Percentiles rank a stretch among this genome's conserved stretches.
phyloP scores from a whole-genome alignment of 2,113 vertebrate genomes.

The Stigmatopora nigra region DNA sequence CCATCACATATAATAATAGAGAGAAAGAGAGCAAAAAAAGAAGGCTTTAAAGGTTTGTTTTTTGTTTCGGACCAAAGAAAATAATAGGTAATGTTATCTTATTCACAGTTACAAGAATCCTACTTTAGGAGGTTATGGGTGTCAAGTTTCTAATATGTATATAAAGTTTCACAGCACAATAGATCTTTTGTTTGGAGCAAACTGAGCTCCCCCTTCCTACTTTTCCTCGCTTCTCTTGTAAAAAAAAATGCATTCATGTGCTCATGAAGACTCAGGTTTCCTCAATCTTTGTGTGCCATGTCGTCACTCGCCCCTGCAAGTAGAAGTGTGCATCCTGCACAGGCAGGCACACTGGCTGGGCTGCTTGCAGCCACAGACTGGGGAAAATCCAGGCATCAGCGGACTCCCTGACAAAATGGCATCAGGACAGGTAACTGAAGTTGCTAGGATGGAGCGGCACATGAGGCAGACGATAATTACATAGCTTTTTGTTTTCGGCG shows the following conservation, averaged over 20 bases:
- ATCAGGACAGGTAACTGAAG: slow-evolving; percentile 75
- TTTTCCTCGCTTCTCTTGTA: slow-evolving; percentile 68
- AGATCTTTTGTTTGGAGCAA: slow-evolving; percentile 73
- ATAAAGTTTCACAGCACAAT: slow-evolving; percentile 80
- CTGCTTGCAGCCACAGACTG: slow-evolving; percentile 73
- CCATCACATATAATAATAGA: slow-evolving; percentile 63
- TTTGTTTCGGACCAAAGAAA: slow-evolving; percentile 60
- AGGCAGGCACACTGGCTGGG: slow-evolving; percentile 66
- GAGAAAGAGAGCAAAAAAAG: slow-evolving; percentile 33
- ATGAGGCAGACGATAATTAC: slow-evolving; percentile 76
- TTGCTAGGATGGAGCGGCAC: slow-evolving; percentile 54
- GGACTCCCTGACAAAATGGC: slow-evolving; percentile 67
- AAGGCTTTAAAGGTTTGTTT: slow-evolving; percentile 63
- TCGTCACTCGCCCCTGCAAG: slow-evolving; percentile 71
- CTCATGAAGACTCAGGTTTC: slow-evolving; percentile 73
- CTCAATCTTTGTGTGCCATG: slow-evolving; percentile 77
- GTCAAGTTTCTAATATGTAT: slow-evolving; percentile 81
- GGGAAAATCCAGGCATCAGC: slow-evolving; percentile 70
- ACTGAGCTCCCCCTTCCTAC: slow-evolving; percentile 69
- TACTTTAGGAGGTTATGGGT: slow-evolving; percentile 66
- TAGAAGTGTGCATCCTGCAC: slow-evolving; percentile 72
- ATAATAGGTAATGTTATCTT: slow-evolving; percentile 77
- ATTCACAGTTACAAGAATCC: slow-evolving; percentile 81
- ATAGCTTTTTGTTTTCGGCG: slow-evolving; percentile 77
- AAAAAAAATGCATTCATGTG: slow-evolving; percentile 74